Evolutionary conservation across 2,113 vertebrate genomes (phyloP), one percentile per base, ranked within the genome.

Genomic region (Morone chrysops): DNA sequence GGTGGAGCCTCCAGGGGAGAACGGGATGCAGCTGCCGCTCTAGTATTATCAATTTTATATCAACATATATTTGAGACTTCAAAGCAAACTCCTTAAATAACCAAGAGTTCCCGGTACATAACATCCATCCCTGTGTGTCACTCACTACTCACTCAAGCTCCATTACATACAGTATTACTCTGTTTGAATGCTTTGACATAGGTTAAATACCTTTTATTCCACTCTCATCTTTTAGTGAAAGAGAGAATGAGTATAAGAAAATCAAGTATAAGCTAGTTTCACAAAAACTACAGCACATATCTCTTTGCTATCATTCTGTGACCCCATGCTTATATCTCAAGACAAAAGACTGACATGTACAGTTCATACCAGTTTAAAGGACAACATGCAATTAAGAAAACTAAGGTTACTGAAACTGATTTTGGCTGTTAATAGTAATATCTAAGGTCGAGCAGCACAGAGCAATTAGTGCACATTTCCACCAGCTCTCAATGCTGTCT

Each of bases 381-480:
- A 45, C n/a, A 51, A 62, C 70, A 62, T 45, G 18, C 6, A 53
- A 25, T 31, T 48, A 60, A 51, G 60, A 62, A 2, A 3, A 16
- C 31, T 45, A 8, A 16, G 12, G 53, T 20, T 2, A 20, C n/a
- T 22, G 20, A 63, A 60, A 59, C 38, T 16, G 48, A 59, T 48
- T 38, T 8, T 40, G 13, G 11, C 17, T n/a, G 12, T 63, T 76
- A 51, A 73, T 70, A 65, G 8, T 51, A 50, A 65, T 10, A 48
- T 76, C 36, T 43, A n/a, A 72, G 31, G 68, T 9, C 0, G 14
- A 60, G 65, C 36, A 36, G 20, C 47, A 16, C 22, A 62, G 8
- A 77, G 50, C 45, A 69, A 81, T 56, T 63, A 13, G 43, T 83
- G 47, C 76, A 47, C 41, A 25, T 81, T 70, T 81, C 45, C 80